Evolutionary conservation across 2,797 vertebrate genomes (phyloP), one percentile per base, ranked within the genome.

Genomic region (Acridotheres tristis): DNA sequence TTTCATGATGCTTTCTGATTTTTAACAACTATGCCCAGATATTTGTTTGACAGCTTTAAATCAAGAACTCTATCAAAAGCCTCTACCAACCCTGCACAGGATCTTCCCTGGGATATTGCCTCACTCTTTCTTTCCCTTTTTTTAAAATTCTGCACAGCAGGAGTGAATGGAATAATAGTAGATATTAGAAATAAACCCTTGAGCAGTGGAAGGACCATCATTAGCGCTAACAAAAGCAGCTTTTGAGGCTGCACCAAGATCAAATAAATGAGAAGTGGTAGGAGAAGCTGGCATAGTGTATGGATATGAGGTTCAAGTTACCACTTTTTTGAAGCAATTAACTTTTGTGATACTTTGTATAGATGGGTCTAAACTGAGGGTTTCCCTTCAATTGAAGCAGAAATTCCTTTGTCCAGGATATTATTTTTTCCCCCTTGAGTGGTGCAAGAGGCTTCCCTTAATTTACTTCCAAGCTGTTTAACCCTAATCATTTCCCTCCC

Each of bases 161-260:
- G 62, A 84, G 32, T 57, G 73, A 90, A 32, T 16, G 29, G 74
- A 50, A 74, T 91, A 91, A 85, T 68, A 75, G 80, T 82, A 34
- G 45, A 94, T 88, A 81, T 54, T 88, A 74, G 88, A 94, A 96
- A 93, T 92, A 92, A 94, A 88, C 79, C 88, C 85, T 84, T 86
- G 76, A 93, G 82, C 38, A 54, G 82, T 90, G 73, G 88, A 94
- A 94, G 67, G 69, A 69, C 89, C 74, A 82, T 96, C 91, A 92
- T 96, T 88, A 96, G 27, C 6, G 43, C 82, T 89, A 85, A 93
- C 77, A 93, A 96, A 96, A 95, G 80, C 83, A 85, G 88, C 77
- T 95, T 88, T 88, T 90, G 91, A 94, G 83, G 34, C 83, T 88
- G 63, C 5, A 63, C 73, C 92, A 85, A 84, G 40, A 90, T 86